Conservation (phyloP, 2,888 invertebrate genomes). For the Thecophora atra region DNA sequence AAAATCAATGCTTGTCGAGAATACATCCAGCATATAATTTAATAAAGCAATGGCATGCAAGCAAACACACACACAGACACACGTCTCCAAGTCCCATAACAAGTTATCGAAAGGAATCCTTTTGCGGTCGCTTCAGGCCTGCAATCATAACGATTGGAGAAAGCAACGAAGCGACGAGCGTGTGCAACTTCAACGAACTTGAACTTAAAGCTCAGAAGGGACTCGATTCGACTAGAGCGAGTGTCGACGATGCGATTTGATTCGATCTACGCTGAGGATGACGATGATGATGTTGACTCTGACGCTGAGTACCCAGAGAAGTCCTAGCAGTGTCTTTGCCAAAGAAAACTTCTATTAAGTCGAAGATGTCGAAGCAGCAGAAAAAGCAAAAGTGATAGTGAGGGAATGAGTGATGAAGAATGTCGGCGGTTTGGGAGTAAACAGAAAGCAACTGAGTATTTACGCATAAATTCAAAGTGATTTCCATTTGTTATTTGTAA, state of each 20-base stretch:
- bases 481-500: conserved; percentile 39
- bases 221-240: background rate
- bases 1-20: conserved; percentile 56
- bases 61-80: conserved; percentile 28
- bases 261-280: conserved; percentile 5
- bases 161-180: conserved; percentile 34
- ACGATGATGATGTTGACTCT: conserved; percentile 22
- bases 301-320: background rate
- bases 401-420: background rate
- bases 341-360: background rate
- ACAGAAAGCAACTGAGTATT: background rate
- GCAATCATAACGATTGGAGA: conserved; percentile 23
- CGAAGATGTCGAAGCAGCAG: background rate
- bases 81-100: background rate
- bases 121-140: conserved; percentile 19
- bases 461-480: conserved; percentile 51
- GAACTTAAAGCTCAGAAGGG: conserved; percentile 41
- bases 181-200: conserved; percentile 39
- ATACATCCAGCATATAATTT: conserved; percentile 61
- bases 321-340: background rate
- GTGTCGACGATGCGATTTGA: no score
- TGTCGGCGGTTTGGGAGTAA: background rate
- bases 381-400: conserved; percentile 9
- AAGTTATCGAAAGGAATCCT: background rate
- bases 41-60: conserved; percentile 52